Evolutionary conservation across 2,888 invertebrate genomes (phyloP).

Genomic region (Folsomia candida): DNA sequence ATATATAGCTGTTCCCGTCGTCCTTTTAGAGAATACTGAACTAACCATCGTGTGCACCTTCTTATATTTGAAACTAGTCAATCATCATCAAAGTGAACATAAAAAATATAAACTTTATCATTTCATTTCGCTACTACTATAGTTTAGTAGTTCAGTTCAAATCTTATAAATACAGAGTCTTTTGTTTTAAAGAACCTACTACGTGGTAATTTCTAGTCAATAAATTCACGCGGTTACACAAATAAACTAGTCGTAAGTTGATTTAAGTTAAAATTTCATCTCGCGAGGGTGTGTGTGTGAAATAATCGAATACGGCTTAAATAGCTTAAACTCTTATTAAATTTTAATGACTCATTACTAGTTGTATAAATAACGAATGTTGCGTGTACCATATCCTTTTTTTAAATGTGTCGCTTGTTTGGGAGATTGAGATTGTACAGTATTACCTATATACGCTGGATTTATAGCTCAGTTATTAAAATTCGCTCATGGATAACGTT

Average conservation of each 20-base stretch:
- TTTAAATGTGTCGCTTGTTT: constrained; percentile 8
- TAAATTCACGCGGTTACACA: constrained; percentile 3
- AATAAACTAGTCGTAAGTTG: constrained; percentile 1
- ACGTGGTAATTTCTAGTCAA: constrained; percentile 1
- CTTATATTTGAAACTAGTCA: constrained; percentile 10
- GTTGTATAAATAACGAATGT: constrained; percentile 11
- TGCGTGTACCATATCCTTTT: not conserved
- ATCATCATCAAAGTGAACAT: constrained; percentile 15
- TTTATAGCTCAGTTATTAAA: constrained; percentile 19
- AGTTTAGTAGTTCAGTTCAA: constrained; percentile 8
- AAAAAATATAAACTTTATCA: constrained; percentile 12
- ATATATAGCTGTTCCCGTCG: not conserved
- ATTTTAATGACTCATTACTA: constrained; percentile 16
- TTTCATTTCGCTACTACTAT: not conserved
- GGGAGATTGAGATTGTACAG: constrained; percentile 1
- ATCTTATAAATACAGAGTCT: constrained; percentile 18
- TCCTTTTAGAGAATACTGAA: constrained; percentile 14
- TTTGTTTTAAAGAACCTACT: constrained; percentile 1
- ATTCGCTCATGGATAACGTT: not conserved
- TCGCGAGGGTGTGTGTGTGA: not conserved
- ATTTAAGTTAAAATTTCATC: constrained; percentile 4
- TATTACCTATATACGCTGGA: constrained; percentile 1
- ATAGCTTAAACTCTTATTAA: constrained; percentile 3
- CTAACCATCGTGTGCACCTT: constrained; percentile 12
- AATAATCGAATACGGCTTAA: not conserved